A percentile compares a stretch with the other conserved stretches of the same genome.
Conservation (phyloP, 2,797 vertebrate genomes). For the Monodelphis domestica region DNA sequence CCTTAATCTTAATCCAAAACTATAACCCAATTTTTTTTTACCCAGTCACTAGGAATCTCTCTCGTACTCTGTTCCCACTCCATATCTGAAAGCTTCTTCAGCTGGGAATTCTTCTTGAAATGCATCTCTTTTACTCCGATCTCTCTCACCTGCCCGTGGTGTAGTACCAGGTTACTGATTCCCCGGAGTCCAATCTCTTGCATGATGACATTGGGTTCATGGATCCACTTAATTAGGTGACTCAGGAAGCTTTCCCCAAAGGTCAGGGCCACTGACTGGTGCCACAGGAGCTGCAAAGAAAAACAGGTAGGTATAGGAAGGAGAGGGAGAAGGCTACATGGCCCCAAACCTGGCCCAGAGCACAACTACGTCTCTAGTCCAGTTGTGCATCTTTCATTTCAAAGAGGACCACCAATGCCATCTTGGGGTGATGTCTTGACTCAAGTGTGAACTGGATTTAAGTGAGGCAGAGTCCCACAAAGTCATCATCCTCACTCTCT, state of each 20-base stretch:
- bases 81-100: neutral
- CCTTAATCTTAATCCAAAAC: no score
- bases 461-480: neutral
- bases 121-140: neutral
- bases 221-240: constrained; percentile 42
- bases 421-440: no score
- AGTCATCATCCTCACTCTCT: no score
- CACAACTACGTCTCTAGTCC: neutral
- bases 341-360: rapidly evolving
- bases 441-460: neutral
- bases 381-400: no score
- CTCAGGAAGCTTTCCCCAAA: constrained; percentile 30
- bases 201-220: constrained; percentile 48
- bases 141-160: constrained; percentile 46
- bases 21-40: neutral
- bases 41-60: neutral
- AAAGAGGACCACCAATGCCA: no score
- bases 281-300: constrained; percentile 56
- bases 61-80: neutral
- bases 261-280: constrained; percentile 33
- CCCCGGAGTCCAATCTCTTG: constrained; percentile 48
- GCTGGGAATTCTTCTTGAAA: neutral
- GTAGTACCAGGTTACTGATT: constrained; percentile 64
- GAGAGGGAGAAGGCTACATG: neutral
- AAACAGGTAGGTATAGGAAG: neutral